Conservation (phyloP, 2,113 vertebrate species). For the Centrocercus urophasianus region DNA sequence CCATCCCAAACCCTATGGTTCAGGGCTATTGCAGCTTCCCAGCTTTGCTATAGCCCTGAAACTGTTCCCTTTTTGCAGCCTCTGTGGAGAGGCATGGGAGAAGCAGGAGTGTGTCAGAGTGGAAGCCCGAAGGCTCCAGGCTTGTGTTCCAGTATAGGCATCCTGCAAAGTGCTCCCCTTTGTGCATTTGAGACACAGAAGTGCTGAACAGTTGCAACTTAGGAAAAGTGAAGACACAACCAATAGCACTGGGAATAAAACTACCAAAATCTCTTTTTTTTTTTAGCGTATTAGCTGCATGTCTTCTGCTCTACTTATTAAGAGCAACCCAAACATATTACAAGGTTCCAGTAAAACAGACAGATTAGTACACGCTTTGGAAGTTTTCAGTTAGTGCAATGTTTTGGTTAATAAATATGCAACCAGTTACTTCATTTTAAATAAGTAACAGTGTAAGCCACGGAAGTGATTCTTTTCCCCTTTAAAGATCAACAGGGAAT, state of each 20-base stretch:
- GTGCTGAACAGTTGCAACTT: background rate
- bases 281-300: background rate
- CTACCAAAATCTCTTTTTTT: background rate
- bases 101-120: background rate
- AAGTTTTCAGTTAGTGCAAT: background rate
- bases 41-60: background rate
- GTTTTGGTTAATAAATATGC: constrained; percentile 21
- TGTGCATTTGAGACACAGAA: background rate
- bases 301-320: background rate
- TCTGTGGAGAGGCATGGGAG: background rate
- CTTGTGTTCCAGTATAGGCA: background rate
- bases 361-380: constrained; percentile 17
- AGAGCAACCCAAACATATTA: background rate
- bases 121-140: background rate
- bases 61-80: background rate
- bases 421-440: background rate
- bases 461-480: background rate
- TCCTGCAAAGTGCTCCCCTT: background rate
- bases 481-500: background rate
- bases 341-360: constrained; percentile 3
- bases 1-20: background rate
- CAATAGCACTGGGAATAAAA: background rate
- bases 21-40: background rate
- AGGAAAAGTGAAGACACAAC: background rate
- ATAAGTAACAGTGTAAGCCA: background rate